A percentile compares a stretch with the other conserved stretches of the same genome.
These are phyloP conservation scores for Arge pagana DNA, from an alignment of 2,888 invertebrate genomes.

Conservation along the genomic window DNA sequence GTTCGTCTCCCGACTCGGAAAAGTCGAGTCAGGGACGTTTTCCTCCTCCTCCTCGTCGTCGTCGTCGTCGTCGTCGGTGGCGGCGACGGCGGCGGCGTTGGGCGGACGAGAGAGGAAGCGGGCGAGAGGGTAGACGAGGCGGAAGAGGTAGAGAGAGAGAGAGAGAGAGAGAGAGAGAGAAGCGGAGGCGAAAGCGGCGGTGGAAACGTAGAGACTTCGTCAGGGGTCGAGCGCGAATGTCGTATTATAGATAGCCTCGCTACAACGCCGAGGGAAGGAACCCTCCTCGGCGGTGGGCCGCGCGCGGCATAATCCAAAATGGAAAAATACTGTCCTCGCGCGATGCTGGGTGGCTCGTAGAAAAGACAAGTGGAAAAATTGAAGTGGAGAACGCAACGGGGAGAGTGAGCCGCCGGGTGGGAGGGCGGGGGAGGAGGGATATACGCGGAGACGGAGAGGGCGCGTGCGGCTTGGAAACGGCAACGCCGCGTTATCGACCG, in stretches of 20 bases:
- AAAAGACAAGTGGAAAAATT: conserved; percentile 22
- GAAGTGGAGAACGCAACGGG: conserved; percentile 11
- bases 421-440: neutral
- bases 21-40: too few relatives aligned
- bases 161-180: conserved; percentile 1
- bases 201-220: conserved; percentile 14
- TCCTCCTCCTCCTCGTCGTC: conserved; percentile 29
- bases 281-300: too few relatives aligned
- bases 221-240: too few relatives aligned
- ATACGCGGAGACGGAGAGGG: too few relatives aligned
- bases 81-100: conserved; percentile 10
- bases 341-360: conserved; percentile 17
- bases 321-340: conserved; percentile 20
- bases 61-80: conserved; percentile 20
- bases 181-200: neutral
- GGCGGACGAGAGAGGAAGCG: conserved; percentile 8
- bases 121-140: neutral
- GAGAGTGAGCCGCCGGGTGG: neutral
- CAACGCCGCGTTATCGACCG: conserved; percentile 46
- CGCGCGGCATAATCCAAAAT: conserved; percentile 17
- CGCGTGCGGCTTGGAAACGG: conserved; percentile 28
- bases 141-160: too few relatives aligned
- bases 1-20: too few relatives aligned
- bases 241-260: too few relatives aligned
- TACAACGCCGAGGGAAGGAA: too few relatives aligned